A percentile compares a stretch with the other conserved stretches of the same genome.
Conservation (phyloP, 2,888 invertebrate genomes). For the Germaria angustata region DNA sequence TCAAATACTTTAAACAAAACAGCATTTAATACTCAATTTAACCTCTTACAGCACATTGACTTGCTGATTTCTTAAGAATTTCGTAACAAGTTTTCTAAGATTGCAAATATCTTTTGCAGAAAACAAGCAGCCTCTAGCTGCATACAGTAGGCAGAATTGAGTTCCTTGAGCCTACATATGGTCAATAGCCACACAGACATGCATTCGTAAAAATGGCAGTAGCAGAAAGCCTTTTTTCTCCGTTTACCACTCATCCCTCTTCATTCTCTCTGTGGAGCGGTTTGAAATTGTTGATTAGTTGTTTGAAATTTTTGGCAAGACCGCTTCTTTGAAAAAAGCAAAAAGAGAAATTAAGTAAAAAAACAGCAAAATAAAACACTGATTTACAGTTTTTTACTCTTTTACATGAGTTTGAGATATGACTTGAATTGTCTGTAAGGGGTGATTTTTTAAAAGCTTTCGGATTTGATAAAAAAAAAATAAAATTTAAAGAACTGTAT, state of each 20-base stretch:
- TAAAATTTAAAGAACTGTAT: no score
- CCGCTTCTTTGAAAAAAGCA: slow-evolving; percentile 14
- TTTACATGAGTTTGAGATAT: slow-evolving; percentile 25
- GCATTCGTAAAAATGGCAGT: slow-evolving; percentile 9
- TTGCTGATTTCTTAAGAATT: slow-evolving; percentile 50
- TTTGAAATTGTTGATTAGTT: slow-evolving; percentile 32
- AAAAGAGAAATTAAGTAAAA: not conserved
- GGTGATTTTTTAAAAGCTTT: no score
- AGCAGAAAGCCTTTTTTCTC: not conserved
- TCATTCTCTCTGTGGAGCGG: not conserved
- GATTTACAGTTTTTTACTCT: slow-evolving; percentile 34
- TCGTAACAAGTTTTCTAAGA: slow-evolving; percentile 58
- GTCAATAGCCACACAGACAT: slow-evolving; percentile 61
- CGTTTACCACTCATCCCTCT: not conserved
- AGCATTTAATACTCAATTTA: slow-evolving; percentile 17
- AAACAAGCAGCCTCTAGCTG: slow-evolving; percentile 5
- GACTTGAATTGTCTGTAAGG: slow-evolving; percentile 8
- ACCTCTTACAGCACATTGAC: slow-evolving; percentile 39
- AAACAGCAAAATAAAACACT: slow-evolving; percentile 2
- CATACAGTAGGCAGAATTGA: slow-evolving; percentile 42
- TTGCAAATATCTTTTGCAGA: slow-evolving; percentile 13
- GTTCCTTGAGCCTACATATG: slow-evolving; percentile 75
- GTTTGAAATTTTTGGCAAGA: slow-evolving; percentile 56
- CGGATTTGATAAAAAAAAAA: no score
- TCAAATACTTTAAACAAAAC: not conserved